Conservation (phyloP, 2,797 vertebrate genomes). For the Mastacembelus armatus region DNA sequence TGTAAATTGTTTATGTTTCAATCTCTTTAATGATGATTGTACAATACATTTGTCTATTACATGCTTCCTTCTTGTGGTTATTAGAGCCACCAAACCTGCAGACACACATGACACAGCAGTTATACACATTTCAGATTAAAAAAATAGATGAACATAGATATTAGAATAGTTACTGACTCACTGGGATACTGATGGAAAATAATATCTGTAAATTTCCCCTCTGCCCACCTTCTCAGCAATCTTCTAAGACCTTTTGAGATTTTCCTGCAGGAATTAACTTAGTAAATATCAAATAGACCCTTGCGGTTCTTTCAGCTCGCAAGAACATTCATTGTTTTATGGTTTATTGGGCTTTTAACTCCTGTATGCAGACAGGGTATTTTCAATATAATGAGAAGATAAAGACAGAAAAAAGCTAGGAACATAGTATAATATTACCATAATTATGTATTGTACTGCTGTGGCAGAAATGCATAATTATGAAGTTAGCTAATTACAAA, state of each 20-base stretch:
- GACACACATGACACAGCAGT: background rate
- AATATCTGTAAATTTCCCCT: constrained; percentile 30
- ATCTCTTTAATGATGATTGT: background rate
- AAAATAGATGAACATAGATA: background rate
- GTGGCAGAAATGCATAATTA: background rate
- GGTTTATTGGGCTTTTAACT: constrained; percentile 22
- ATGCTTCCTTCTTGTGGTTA: background rate
- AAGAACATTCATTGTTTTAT: constrained; percentile 19
- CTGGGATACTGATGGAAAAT: background rate
- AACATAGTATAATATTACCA: background rate
- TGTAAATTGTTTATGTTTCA: background rate
- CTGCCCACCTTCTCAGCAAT: constrained; percentile 5
- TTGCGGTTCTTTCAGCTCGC: constrained; percentile 15
- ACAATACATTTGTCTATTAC: background rate
- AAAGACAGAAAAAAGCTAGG: constrained; percentile 1
- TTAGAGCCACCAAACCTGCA: background rate
- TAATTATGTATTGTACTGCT: no score
- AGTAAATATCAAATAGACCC: constrained; percentile 43
- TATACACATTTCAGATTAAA: background rate
- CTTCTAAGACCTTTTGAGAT: constrained; percentile 32
- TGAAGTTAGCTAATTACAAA: background rate
- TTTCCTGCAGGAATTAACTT: constrained; percentile 33
- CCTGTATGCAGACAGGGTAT: constrained; percentile 12
- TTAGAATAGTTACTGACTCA: constrained; percentile 10
- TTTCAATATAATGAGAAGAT: background rate